Evolutionary conservation across 2,888 invertebrate species (phyloP).

Genomic region (Vesta saturnalis): DNA sequence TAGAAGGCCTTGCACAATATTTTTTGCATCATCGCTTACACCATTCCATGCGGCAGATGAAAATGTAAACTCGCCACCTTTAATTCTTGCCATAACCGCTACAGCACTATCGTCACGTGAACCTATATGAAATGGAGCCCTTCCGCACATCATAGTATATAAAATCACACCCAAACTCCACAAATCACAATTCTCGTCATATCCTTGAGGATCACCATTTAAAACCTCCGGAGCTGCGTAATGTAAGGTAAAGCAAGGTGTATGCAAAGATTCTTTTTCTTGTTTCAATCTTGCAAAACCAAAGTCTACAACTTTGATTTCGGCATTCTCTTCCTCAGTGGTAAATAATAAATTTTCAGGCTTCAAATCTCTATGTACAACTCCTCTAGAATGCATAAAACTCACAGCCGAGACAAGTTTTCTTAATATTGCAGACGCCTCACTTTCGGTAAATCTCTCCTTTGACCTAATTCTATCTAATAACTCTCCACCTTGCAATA

Average conservation of each 20-base stretch:
- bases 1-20: conserved; percentile 78
- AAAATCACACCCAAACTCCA: conserved; percentile 96
- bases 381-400: conserved; percentile 84
- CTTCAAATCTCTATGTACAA: conserved; percentile 94
- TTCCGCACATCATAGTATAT: conserved; percentile 78
- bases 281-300: conserved; percentile 89
- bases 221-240: conserved; percentile 97
- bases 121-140: conserved; percentile 83
- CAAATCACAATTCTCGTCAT: conserved; percentile 93
- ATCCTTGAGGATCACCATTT: conserved; percentile 70
- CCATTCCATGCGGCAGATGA: conserved; percentile 74
- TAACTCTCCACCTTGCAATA: conserved; percentile 84
- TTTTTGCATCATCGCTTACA: conserved; percentile 79
- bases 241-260: conserved; percentile 93
- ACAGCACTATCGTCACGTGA: conserved; percentile 78
- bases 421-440: conserved; percentile 81
- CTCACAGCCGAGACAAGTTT: conserved; percentile 85
- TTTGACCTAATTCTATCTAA: conserved; percentile 72
- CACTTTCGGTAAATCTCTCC: conserved; percentile 77
- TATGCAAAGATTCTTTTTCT: conserved; percentile 70
- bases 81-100: conserved; percentile 82
- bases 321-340: conserved; percentile 65
- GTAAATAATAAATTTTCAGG: conserved; percentile 86
- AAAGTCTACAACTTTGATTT: conserved; percentile 94
- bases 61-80: conserved; percentile 82